Evolutionary conservation across 1,140 invertebrate species (phyloP), one percentile per base, ranked within the genome.

Genomic region (Dryas iulia): DNA sequence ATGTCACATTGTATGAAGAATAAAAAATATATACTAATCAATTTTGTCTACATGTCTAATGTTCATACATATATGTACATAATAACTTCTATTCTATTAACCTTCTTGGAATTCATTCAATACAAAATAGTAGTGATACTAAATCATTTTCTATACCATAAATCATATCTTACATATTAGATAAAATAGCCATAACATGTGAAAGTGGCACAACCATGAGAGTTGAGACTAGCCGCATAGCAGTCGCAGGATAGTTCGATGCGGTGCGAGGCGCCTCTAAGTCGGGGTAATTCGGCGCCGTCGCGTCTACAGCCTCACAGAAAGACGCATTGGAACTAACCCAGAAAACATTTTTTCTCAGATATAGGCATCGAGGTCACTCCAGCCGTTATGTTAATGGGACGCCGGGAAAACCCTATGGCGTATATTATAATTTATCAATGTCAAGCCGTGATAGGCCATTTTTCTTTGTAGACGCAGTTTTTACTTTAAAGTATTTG

Each of bases 271-370:
- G 83, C 83, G 85, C 78, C 82, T 62, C 24, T 2, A 24, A 28
- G 84, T 73, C 84, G 78, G 66, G 62, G 24, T 28, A 5, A 26
- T 30, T 18, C 31, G 86, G 85, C 85, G 87, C 83, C 85, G 87
- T 82, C 82, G 59, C 71, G 85, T 89, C 85, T 89, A 66, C 70
- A 65, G 66, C 53, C 63, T 72, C 65, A 54, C 60, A 61, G 71
- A 74, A 79, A 75, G 67, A 74, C 79, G 76, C 75, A 76, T 89
- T 89, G 87, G 87, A 89, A 82, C 79, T 64, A 69, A 68, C 87
- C 87, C 87, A 89, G 87, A 71, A 77, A 74, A 78, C 77, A 82
- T 83, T 89, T 89, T 89, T 89, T 87, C 78, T 77, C 80, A 79
- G 76, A 87, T 86, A 74, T 83, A 83, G 84, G 84, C 85, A 68